Percentiles rank a stretch among this genome's conserved stretches.
These are phyloP conservation scores for Phengaris alcon DNA, from an alignment of 2,888 invertebrate species.

Conservation along the genomic window DNA sequence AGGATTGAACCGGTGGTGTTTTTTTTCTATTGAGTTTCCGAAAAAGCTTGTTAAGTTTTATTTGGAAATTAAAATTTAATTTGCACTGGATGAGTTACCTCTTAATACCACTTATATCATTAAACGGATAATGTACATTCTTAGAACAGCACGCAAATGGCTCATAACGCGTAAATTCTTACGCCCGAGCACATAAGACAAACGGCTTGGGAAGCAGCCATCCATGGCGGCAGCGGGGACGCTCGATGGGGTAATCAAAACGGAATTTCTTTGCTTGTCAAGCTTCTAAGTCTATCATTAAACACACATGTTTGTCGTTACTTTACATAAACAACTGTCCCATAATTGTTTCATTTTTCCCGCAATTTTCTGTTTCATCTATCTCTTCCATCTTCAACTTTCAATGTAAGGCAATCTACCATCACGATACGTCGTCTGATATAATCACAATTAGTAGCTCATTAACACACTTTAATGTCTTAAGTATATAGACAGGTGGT, in stretches of 20 bases:
- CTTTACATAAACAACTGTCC: neutral
- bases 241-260: neutral
- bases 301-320: neutral
- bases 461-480: neutral
- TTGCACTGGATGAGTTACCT: too few species aligned
- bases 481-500: slow-evolving; percentile 6
- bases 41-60: too few species aligned
- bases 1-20: too few species aligned
- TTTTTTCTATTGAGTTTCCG: too few species aligned
- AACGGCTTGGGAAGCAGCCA: too few species aligned
- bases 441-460: slow-evolving; percentile 10
- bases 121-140: too few species aligned
- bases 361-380: neutral
- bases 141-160: too few species aligned
- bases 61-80: too few species aligned
- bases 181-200: too few species aligned
- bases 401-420: neutral
- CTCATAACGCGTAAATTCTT: too few species aligned
- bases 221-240: too few species aligned
- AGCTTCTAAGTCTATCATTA: neutral
- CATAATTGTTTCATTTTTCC: neutral
- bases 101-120: too few species aligned
- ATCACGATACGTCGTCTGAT: neutral
- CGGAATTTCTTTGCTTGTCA: neutral
- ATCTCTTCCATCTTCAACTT: neutral